phyloP scores from a whole-genome alignment of 2,797 vertebrate genomes.

The Clamator glandarius region DNA sequence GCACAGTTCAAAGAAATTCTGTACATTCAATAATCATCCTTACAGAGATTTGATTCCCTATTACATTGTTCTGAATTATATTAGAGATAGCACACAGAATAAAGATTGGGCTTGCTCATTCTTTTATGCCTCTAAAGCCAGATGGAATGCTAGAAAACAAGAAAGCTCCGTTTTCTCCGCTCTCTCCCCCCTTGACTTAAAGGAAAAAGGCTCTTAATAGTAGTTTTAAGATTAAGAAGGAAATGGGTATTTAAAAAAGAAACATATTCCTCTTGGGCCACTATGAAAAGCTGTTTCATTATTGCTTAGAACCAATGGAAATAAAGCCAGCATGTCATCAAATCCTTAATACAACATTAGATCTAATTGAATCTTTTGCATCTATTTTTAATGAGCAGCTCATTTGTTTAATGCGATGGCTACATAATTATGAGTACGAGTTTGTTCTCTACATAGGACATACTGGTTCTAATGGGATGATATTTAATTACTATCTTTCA shows the following conservation, averaged over 20 bases:
- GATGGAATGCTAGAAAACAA: conserved; percentile 8
- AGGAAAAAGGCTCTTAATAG: conserved; percentile 12
- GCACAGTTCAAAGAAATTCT: neutral
- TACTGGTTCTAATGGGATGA: conserved; percentile 23
- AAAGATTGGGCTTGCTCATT: neutral
- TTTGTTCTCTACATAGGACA: conserved; percentile 60
- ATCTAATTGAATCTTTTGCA: conserved; percentile 62
- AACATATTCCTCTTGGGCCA: conserved; percentile 49
- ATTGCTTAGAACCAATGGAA: conserved; percentile 30
- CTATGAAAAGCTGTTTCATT: conserved; percentile 35
- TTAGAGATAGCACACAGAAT: neutral
- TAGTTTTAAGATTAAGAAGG: conserved; percentile 26
- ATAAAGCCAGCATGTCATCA: conserved; percentile 39
- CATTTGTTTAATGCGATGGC: conserved; percentile 65
- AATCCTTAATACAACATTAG: conserved; percentile 22
- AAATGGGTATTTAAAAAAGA: conserved; percentile 52
- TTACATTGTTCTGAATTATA: neutral
- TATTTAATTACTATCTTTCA: conserved; percentile 60
- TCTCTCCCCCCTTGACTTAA: neutral
- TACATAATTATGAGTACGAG: conserved; percentile 43
- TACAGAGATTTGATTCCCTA: conserved; percentile 20
- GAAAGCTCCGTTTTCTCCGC: neutral
- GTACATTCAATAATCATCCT: neutral
- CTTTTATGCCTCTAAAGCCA: neutral
- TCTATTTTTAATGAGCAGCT: conserved; percentile 71